phyloP scores from a whole-genome alignment of 92 coral and sea anemone genomes.

The Palythoa grandis region DNA sequence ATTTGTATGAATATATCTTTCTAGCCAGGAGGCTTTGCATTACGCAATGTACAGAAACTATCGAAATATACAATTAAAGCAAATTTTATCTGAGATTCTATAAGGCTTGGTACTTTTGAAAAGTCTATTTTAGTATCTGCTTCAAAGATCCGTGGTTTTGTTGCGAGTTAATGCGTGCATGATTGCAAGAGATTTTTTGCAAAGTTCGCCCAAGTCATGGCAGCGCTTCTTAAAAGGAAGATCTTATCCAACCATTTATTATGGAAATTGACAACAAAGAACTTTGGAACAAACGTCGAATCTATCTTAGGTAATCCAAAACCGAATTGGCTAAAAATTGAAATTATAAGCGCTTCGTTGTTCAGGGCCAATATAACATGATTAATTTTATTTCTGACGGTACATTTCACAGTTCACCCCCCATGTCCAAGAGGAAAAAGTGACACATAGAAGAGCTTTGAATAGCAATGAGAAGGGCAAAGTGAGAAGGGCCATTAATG shows the following conservation, averaged over 20 bases:
- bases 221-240: neutral
- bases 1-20: conserved; percentile 21
- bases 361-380: conserved; percentile 5
- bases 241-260: conserved; percentile 4
- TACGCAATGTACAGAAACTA: conserved; percentile 42
- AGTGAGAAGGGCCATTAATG: neutral
- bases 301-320: neutral
- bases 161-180: conserved; percentile 18
- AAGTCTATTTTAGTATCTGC: conserved; percentile 28
- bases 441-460: neutral
- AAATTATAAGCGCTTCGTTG: conserved; percentile 3
- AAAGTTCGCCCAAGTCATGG: neutral
- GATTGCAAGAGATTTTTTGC: neutral
- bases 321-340: neutral
- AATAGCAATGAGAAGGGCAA: neutral
- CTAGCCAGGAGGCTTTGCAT: conserved; percentile 4
- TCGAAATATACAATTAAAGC: conserved; percentile 20
- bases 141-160: neutral
- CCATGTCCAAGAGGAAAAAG: conserved; percentile 34
- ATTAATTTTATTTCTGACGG: conserved; percentile 5
- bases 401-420: conserved; percentile 22
- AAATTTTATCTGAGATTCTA: conserved; percentile 28
- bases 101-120: conserved; percentile 19
- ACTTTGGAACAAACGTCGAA: neutral
- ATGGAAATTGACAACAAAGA: conserved; percentile 16